phyloP scores from a whole-genome alignment of 2,888 invertebrate species.

The Plutella xylostella region DNA sequence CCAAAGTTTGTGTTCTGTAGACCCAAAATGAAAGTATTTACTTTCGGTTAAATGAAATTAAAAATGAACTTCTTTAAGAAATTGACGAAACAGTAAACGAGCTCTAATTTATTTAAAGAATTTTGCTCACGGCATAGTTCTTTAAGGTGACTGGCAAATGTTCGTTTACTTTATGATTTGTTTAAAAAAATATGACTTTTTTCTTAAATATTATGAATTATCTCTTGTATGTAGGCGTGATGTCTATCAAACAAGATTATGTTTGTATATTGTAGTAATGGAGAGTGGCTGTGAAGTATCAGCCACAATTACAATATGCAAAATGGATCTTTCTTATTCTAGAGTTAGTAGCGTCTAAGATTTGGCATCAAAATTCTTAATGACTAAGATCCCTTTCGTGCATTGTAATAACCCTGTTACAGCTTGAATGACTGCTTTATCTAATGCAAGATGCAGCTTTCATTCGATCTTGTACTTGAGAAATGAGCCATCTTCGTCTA shows the following conservation, averaged over 20 bases:
- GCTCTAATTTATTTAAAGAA: constrained; percentile 18
- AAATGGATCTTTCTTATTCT: too few species aligned
- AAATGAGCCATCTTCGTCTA: too few species aligned
- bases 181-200: constrained; percentile 46
- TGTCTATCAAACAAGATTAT: constrained; percentile 30
- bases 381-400: too few species aligned
- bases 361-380: too few species aligned
- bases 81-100: constrained; percentile 31
- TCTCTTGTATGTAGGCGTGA: constrained; percentile 32
- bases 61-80: constrained; percentile 50
- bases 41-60: constrained; percentile 43
- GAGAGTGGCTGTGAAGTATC: too few species aligned
- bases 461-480: too few species aligned
- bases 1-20: constrained; percentile 35
- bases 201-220: constrained; percentile 50
- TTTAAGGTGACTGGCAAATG: constrained; percentile 24
- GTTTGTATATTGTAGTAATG: too few species aligned
- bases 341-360: too few species aligned
- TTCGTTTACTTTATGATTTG: constrained; percentile 42
- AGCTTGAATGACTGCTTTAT: too few species aligned
- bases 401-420: too few species aligned
- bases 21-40: constrained; percentile 30
- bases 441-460: too few species aligned
- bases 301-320: too few species aligned
- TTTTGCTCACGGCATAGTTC: constrained; percentile 17